These are phyloP conservation scores for Sorex araneus DNA, from an alignment of 2,113 vertebrate species.

Conservation along the genomic window DNA sequence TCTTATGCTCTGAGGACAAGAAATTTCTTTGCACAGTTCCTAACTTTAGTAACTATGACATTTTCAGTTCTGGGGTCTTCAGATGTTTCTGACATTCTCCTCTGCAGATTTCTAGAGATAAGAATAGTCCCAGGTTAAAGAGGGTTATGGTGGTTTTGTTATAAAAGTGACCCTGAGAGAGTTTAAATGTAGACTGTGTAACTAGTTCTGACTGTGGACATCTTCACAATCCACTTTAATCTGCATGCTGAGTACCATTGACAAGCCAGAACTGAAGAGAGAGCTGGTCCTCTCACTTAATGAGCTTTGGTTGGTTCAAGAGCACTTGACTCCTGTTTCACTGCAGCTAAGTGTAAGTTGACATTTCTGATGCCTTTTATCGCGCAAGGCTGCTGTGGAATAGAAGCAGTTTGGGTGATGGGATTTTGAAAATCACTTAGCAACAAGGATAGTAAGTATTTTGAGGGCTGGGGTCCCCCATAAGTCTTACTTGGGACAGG, in stretches of 20 bases:
- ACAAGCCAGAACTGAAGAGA: background rate
- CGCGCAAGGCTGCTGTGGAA: background rate
- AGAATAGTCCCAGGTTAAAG: background rate
- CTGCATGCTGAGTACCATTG: background rate
- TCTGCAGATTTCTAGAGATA: background rate
- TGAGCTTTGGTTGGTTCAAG: conserved; percentile 10
- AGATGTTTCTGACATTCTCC: background rate
- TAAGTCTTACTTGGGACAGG: background rate
- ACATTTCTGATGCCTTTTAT: background rate
- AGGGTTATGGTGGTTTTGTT: background rate
- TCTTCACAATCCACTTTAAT: background rate
- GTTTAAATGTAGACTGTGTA: background rate
- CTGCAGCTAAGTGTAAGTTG: background rate
- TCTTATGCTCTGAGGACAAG: background rate
- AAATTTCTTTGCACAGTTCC: background rate
- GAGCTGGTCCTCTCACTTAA: background rate
- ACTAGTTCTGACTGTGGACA: background rate
- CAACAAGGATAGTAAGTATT: background rate
- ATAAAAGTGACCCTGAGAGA: background rate
- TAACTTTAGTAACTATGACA: background rate
- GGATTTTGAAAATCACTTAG: conserved; percentile 47
- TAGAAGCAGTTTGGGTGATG: background rate
- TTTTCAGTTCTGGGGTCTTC: background rate
- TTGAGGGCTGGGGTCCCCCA: background rate
- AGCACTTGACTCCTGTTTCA: conserved; percentile 30